Evolutionary conservation across 2,888 invertebrate genomes (phyloP).

Genomic region (Hetaerina titia): DNA sequence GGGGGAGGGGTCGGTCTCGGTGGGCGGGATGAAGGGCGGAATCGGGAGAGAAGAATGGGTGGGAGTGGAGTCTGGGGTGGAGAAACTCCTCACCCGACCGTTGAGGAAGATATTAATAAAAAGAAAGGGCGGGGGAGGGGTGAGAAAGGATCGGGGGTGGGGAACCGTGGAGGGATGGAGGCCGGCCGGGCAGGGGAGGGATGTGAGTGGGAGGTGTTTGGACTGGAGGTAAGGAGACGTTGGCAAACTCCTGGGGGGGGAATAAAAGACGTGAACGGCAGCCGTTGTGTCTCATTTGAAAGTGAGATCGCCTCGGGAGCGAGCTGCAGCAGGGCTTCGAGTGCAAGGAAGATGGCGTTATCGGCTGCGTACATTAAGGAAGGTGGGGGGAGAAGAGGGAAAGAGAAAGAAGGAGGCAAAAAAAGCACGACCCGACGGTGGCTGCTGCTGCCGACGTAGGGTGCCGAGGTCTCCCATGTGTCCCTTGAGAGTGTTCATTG

Average conservation of each 20-base stretch:
- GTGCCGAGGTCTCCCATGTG: not conserved
- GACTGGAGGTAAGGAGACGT: not conserved
- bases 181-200: not conserved
- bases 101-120: slow-evolving; percentile 2
- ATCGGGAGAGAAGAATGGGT: not conserved
- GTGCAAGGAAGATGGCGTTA: slow-evolving; percentile 16
- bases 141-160: not conserved
- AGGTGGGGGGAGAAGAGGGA: not conserved
- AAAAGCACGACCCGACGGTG: not conserved
- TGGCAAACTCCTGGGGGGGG: slow-evolving; percentile 22
- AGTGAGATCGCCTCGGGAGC: not conserved
- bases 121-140: not conserved
- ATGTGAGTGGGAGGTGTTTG: not conserved
- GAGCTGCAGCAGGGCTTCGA: not conserved
- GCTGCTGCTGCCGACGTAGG: not conserved
- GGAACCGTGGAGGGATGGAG: not conserved
- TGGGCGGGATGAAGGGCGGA: not conserved
- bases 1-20: not conserved
- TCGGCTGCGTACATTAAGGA: not conserved
- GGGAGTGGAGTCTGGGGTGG: no score
- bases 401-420: not conserved
- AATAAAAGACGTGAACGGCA: not conserved
- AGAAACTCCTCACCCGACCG: not conserved
- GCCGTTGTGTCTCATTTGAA: slow-evolving; percentile 27
- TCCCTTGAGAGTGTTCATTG: not conserved